Conservation (phyloP, 1,140 invertebrate genomes). For the Plectrocnemia conspersa region DNA sequence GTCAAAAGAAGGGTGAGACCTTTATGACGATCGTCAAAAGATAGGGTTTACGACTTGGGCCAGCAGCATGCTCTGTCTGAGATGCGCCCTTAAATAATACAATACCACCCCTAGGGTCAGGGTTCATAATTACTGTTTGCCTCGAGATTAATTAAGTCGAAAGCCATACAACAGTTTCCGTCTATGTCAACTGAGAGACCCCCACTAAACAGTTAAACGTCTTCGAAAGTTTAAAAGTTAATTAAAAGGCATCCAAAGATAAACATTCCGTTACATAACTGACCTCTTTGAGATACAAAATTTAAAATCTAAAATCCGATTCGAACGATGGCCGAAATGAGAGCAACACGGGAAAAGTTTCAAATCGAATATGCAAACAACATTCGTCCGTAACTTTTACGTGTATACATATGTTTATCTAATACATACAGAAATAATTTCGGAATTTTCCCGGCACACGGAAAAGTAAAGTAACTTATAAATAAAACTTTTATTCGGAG, state of each 20-base stretch:
- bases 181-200: neutral
- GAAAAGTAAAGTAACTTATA: conserved; percentile 23
- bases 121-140: conserved; percentile 8
- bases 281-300: too few relatives aligned
- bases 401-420: conserved; percentile 22
- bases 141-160: neutral
- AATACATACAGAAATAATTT: conserved; percentile 26
- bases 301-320: conserved; percentile 3
- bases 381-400: conserved; percentile 24
- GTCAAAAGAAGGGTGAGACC: conserved; percentile 6
- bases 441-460: conserved; percentile 7
- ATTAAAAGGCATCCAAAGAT: too few relatives aligned
- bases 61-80: neutral
- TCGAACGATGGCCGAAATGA: neutral
- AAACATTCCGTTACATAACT: too few relatives aligned
- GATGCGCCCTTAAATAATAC: conserved; percentile 9
- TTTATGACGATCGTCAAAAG: conserved; percentile 22
- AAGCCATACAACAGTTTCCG: conserved; percentile 8
- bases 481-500: conserved; percentile 26
- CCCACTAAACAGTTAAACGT: neutral
- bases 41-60: conserved; percentile 15
- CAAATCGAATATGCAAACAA: conserved; percentile 33
- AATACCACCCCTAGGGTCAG: neutral
- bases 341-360: conserved; percentile 25
- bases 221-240: too few relatives aligned